Evolutionary conservation across 2,797 vertebrate species (phyloP), one percentile per base, ranked within the genome.

Genomic region (Siniperca scherzeri): DNA sequence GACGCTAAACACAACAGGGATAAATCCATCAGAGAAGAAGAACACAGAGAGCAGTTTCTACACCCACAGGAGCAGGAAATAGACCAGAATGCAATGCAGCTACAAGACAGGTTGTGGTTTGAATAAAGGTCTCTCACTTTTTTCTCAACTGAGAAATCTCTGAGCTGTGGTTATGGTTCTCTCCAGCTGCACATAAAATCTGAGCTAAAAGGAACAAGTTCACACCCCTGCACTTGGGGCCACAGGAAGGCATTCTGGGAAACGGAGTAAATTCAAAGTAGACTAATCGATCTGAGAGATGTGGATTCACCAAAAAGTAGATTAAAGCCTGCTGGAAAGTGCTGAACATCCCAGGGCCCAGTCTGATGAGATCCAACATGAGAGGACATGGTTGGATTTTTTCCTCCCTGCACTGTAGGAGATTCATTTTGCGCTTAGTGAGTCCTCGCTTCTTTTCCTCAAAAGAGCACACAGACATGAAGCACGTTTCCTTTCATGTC

Each of bases 401-500:
- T 36, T 14, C 7, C 36, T 9, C 30, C 7, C 12, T 38, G 36
- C 14, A 0, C 42, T 14, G 30, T 3, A 21, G 17, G 16, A 70
- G 46, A 55, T 71, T 69, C 59, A 64, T 53, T 64, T 44, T 27
- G 25, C 9, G 7, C 55, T 64, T 42, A 33, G 16, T 4, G 70
- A 56, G 55, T 38, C 60, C 16, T 48, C n/a, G 25, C 1, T 40
- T 53, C 10, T n/a, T 74, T 87, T 67, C 78, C 74, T 76, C 82
- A 83, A 70, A 78, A 77, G 82, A 70, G 59, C 44, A 11, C 21
- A 21, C 7, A 70, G 57, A 73, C 57, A 40, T 11, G 68, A 55
- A 42, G 48, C 55, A 56, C 7, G 69, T 72, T 82, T 70, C 68
- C 81, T 78, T 78, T 88, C 87, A 88, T 77, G 84, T 82, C 74